Evolutionary conservation across 1,140 invertebrate genomes (phyloP).

Genomic region (Thaumetopoea pityocampa): DNA sequence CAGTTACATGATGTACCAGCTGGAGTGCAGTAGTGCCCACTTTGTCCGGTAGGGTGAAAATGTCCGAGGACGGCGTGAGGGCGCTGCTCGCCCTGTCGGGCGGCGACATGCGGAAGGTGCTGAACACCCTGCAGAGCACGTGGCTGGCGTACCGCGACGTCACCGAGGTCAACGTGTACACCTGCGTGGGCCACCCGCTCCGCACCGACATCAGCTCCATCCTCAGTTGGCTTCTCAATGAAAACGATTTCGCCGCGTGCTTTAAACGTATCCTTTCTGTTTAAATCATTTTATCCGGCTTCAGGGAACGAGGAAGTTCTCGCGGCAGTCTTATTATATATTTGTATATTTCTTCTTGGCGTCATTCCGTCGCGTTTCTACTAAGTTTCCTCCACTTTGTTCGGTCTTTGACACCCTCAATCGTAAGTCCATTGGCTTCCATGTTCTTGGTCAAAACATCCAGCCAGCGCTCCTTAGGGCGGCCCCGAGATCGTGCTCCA

Average conservation of each 20-base stretch:
- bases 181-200: constrained; percentile 96
- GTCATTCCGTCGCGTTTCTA: too few relatives aligned
- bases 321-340: too few relatives aligned
- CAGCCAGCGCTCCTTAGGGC: too few relatives aligned
- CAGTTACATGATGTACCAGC: too few relatives aligned
- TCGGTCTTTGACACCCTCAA: too few relatives aligned
- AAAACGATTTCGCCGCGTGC: constrained; percentile 84
- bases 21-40: too few relatives aligned
- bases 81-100: constrained; percentile 92
- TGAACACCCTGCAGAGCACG: constrained; percentile 97
- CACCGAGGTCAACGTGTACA: constrained; percentile 95
- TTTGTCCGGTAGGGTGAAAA: too few relatives aligned
- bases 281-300: constrained; percentile 13
- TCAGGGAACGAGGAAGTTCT: neutral
- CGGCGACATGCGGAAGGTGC: constrained; percentile 98
- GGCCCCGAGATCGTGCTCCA: too few relatives aligned
- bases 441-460: too few relatives aligned
- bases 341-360: too few relatives aligned
- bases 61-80: constrained; percentile 93
- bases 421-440: too few relatives aligned
- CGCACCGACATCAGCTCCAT: constrained; percentile 93
- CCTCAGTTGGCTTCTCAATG: constrained; percentile 92
- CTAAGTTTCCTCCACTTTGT: too few relatives aligned
- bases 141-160: constrained; percentile 91
- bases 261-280: constrained; percentile 93